A percentile compares a stretch with the other conserved stretches of the same genome.
Evolutionary conservation across 92 coral and sea anemone genomes (phyloP).

Genomic region (Epizoanthus fatuus): DNA sequence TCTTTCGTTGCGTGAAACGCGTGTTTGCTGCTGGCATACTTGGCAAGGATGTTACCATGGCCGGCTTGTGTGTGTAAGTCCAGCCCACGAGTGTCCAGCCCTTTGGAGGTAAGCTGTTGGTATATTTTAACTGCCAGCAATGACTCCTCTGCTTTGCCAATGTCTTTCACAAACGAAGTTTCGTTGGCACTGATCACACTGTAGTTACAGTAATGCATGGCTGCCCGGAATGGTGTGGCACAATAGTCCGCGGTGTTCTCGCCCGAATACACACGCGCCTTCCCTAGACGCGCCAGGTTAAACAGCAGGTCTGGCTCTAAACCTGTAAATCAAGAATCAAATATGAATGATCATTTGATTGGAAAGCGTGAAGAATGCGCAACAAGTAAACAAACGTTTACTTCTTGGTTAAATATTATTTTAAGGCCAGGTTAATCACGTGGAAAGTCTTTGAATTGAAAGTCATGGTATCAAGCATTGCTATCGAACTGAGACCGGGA

Average conservation of each 20-base stretch:
- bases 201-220: constrained; percentile 4
- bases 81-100: not conserved
- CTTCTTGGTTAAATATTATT: not conserved
- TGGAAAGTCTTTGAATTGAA: too few relatives aligned
- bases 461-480: too few relatives aligned
- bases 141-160: not conserved
- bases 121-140: not conserved
- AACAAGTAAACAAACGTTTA: not conserved
- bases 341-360: not conserved
- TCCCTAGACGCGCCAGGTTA: not conserved
- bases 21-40: not conserved
- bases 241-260: constrained; percentile 7
- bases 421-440: too few relatives aligned
- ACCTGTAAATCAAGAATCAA: not conserved
- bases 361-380: not conserved
- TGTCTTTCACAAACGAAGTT: constrained; percentile 7
- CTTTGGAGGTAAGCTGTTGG: not conserved
- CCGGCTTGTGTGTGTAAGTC: not conserved
- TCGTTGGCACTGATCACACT: not conserved
- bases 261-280: not conserved
- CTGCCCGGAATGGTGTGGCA: not conserved
- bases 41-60: not conserved
- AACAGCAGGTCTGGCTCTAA: constrained; percentile 23
- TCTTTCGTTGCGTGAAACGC: not conserved
- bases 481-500: too few relatives aligned